A percentile compares a stretch with the other conserved stretches of the same genome.
Conservation (phyloP, 1,140 invertebrate species). For the Trachymyrmex cornetzi region DNA sequence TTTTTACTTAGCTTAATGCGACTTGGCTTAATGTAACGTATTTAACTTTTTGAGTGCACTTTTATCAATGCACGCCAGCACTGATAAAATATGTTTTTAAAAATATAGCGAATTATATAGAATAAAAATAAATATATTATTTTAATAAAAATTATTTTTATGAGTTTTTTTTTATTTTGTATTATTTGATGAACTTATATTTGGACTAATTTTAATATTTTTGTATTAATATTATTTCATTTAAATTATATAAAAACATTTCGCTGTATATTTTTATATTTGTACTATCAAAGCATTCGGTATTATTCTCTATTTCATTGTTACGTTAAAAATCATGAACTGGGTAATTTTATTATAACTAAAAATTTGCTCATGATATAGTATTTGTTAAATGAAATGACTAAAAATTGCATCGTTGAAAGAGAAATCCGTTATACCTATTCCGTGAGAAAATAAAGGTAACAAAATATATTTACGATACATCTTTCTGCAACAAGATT, state of each 20-base stretch:
- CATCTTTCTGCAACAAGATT: conserved; percentile 13
- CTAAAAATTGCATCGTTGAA: neutral
- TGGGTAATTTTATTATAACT: conserved; percentile 7
- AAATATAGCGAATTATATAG: neutral
- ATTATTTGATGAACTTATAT: neutral
- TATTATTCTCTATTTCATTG: neutral
- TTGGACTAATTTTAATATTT: neutral
- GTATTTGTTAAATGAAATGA: conserved; percentile 2
- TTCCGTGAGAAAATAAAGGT: neutral
- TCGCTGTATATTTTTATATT: neutral
- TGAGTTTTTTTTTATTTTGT: neutral
- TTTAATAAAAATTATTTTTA: neutral
- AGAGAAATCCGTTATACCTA: neutral
- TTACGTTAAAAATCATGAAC: neutral
- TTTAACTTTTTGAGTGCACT: neutral
- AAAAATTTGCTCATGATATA: neutral
- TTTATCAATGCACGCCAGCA: neutral
- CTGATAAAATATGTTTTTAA: neutral
- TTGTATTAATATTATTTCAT: neutral
- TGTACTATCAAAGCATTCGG: neutral
- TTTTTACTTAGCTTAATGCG: neutral
- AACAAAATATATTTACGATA: conserved; percentile 2
- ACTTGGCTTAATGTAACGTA: neutral
- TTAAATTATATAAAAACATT: neutral
- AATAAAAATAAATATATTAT: conserved; percentile 1